These are phyloP conservation scores for Ceriagrion tenellum DNA, from an alignment of 2,888 invertebrate genomes.

Conservation along the genomic window DNA sequence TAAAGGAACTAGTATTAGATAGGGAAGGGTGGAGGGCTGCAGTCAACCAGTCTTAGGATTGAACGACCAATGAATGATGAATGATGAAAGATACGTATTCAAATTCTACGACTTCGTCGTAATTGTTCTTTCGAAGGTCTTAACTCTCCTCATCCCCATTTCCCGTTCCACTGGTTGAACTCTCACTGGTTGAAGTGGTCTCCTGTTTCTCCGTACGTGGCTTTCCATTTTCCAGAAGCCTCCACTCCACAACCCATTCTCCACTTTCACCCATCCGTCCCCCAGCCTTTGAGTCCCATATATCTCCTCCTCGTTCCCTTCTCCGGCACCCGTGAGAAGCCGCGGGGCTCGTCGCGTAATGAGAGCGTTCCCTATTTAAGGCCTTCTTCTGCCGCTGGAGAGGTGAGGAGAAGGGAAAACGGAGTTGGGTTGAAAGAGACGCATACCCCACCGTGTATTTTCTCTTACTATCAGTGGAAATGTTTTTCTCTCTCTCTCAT, in stretches of 20 bases:
- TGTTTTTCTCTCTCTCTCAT: neutral
- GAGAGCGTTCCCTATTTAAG: slow-evolving; percentile 54
- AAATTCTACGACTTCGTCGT: no score
- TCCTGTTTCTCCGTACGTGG: neutral
- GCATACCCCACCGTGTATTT: slow-evolving; percentile 7
- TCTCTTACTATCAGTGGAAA: slow-evolving; percentile 40
- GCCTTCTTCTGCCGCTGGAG: slow-evolving; percentile 44
- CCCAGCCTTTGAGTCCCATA: slow-evolving; percentile 3
- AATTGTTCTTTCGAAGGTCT: neutral
- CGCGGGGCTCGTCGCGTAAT: slow-evolving; percentile 56
- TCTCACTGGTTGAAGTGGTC: neutral
- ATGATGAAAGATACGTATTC: no score
- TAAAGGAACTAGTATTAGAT: no score
- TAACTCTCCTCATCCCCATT: neutral
- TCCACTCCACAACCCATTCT: neutral
- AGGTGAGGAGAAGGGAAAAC: neutral
- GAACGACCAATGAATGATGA: no score
- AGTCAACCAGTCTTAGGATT: no score
- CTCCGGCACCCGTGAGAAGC: neutral
- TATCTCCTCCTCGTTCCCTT: neutral
- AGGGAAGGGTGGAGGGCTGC: no score
- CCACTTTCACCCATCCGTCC: neutral
- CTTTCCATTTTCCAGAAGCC: neutral
- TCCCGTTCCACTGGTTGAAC: neutral
- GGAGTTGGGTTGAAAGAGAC: slow-evolving; percentile 7